Conservation (phyloP, 2,888 invertebrate species). For the Dromius quadrimaculatus region DNA sequence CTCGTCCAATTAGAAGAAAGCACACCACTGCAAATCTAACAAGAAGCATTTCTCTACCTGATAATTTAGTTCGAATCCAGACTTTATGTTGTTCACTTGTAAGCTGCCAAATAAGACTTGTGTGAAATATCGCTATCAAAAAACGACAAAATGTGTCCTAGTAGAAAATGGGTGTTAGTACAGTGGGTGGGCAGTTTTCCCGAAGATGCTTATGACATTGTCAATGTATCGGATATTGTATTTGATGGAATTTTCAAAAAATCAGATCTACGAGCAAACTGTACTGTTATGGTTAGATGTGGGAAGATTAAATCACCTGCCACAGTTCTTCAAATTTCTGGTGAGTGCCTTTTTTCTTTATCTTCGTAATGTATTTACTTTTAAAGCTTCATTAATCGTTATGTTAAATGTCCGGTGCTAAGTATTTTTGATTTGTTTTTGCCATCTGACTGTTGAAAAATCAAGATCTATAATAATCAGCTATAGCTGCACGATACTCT, state of each 20-base stretch:
- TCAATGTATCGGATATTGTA: conserved; percentile 29
- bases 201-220: conserved; percentile 34
- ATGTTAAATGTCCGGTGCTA: too few relatives aligned
- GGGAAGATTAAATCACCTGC: conserved; percentile 39
- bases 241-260: not conserved
- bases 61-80: conserved; percentile 16
- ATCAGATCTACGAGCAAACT: conserved; percentile 12
- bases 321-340: conserved; percentile 28
- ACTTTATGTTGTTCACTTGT: conserved; percentile 18
- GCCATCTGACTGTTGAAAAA: too few relatives aligned
- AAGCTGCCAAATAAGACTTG: too few relatives aligned
- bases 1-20: conserved; percentile 42
- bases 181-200: conserved; percentile 35
- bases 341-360: conserved; percentile 11
- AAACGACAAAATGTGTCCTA: conserved; percentile 8
- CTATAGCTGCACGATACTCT: too few relatives aligned
- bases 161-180: conserved; percentile 23
- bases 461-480: too few relatives aligned
- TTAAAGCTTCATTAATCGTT: too few relatives aligned
- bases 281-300: conserved; percentile 38
- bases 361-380: too few relatives aligned
- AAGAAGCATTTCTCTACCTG: conserved; percentile 10
- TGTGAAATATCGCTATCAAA: not conserved
- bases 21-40: conserved; percentile 26
- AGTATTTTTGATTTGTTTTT: too few relatives aligned